A percentile compares a stretch with the other conserved stretches of the same genome.
Conservation (phyloP, 1,140 invertebrate genomes). For the Chlorops oryzae region DNA sequence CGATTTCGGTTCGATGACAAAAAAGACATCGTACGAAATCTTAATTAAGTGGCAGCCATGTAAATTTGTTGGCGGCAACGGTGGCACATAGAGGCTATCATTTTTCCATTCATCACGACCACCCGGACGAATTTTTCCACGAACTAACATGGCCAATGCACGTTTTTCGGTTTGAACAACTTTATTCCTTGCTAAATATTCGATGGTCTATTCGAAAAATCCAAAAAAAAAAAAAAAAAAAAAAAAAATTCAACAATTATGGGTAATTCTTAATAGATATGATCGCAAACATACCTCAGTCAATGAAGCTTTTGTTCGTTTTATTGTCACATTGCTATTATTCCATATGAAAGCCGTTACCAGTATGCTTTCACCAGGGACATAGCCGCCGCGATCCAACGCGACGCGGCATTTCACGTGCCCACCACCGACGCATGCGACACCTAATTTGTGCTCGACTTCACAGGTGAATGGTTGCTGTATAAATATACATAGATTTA, state of each 20-base stretch:
- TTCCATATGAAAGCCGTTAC: constrained; percentile 81
- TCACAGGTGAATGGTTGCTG: constrained; percentile 89
- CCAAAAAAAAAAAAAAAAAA: no score
- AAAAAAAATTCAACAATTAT: neutral
- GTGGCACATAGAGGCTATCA: constrained; percentile 88
- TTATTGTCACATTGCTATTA: constrained; percentile 71
- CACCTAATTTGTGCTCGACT: constrained; percentile 80
- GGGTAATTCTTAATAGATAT: neutral
- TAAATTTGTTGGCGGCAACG: constrained; percentile 91
- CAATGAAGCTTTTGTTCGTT: constrained; percentile 67
- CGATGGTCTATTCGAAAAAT: constrained; percentile 78
- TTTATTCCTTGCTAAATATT: constrained; percentile 81
- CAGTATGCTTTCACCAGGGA: constrained; percentile 85
- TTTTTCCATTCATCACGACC: constrained; percentile 81
- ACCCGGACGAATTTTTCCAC: constrained; percentile 77
- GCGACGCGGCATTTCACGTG: constrained; percentile 76
- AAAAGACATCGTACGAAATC: constrained; percentile 91
- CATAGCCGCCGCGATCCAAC: constrained; percentile 85
- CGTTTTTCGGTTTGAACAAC: constrained; percentile 80
- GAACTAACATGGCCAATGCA: constrained; percentile 72
- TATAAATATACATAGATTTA: no score
- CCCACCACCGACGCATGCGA: constrained; percentile 78
- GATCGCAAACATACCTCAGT: constrained; percentile 70
- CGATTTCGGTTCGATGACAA: constrained; percentile 84
- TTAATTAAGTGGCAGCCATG: constrained; percentile 90